phyloP scores from a whole-genome alignment of 1,140 invertebrate species.

The Gerris buenoi region DNA sequence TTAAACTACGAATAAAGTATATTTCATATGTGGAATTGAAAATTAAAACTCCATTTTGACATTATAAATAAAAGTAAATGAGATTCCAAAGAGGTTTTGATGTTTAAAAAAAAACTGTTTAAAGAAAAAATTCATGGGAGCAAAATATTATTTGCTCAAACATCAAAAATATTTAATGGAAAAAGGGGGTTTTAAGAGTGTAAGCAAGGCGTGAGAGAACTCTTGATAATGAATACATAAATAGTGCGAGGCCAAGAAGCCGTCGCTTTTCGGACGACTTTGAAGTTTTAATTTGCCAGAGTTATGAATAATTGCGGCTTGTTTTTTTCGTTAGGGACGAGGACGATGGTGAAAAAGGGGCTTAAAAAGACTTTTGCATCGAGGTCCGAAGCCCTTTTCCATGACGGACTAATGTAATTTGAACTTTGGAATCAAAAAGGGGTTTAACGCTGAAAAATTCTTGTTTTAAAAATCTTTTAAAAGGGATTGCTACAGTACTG shows the following conservation, averaged over 20 bases:
- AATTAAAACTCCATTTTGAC: no score
- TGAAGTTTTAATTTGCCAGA: not conserved
- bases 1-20: no score
- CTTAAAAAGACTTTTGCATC: not conserved
- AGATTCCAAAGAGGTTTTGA: no score
- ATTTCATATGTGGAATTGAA: no score
- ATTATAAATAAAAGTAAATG: no score
- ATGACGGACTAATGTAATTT: not conserved
- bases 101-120: no score
- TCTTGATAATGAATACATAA: not conserved
- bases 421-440: not conserved
- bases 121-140: no score
- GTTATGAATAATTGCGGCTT: not conserved
- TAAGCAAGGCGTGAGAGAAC: not conserved
- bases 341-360: not conserved
- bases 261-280: not conserved
- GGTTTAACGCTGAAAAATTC: not conserved
- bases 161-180: not conserved
- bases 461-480: not conserved
- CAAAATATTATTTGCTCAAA: not conserved
- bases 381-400: not conserved
- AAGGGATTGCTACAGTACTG: no score
- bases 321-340: not conserved
- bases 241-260: not conserved
- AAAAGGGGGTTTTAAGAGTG: not conserved